Evolutionary conservation across 2,113 vertebrate genomes (phyloP).

Genomic region (Equus przewalskii): DNA sequence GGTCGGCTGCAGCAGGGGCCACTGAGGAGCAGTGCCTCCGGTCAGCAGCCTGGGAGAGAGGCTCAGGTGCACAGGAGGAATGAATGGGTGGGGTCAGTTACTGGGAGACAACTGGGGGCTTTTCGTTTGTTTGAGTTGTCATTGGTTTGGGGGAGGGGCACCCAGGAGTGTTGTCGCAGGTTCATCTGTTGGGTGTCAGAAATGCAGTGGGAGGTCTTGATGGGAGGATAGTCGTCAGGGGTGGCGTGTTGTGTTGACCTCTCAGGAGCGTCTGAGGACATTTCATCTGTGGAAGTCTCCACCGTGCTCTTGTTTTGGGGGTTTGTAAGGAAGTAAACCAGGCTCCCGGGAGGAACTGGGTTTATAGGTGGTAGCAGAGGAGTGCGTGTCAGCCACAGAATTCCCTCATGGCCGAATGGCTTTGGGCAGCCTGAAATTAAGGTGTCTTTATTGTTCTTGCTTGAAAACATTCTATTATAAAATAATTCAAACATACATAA

Average conservation of each 20-base stretch:
- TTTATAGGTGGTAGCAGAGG: not conserved
- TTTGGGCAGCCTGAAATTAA: not conserved
- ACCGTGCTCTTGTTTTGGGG: not conserved
- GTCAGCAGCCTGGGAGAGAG: not conserved
- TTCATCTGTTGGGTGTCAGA: not conserved
- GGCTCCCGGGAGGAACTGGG: not conserved
- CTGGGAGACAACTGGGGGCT: not conserved
- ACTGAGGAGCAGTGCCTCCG: not conserved
- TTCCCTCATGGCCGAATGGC: not conserved
- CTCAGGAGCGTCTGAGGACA: not conserved
- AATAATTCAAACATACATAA: not conserved
- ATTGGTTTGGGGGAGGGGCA: not conserved
- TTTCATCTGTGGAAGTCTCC: not conserved
- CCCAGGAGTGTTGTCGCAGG: not conserved
- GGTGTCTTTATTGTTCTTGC: not conserved
- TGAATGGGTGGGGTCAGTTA: not conserved
- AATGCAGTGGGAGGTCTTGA: not conserved
- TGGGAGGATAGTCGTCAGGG: not conserved
- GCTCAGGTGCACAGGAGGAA: not conserved
- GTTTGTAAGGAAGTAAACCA: not conserved
- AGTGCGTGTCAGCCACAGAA: not conserved
- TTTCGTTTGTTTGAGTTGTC: not conserved
- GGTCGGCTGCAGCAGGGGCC: not conserved
- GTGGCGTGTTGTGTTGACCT: not conserved
- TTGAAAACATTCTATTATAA: conserved; percentile 22